Conservation (phyloP, 2,113 vertebrate genomes). For the Phylloscopus trochiloides region DNA sequence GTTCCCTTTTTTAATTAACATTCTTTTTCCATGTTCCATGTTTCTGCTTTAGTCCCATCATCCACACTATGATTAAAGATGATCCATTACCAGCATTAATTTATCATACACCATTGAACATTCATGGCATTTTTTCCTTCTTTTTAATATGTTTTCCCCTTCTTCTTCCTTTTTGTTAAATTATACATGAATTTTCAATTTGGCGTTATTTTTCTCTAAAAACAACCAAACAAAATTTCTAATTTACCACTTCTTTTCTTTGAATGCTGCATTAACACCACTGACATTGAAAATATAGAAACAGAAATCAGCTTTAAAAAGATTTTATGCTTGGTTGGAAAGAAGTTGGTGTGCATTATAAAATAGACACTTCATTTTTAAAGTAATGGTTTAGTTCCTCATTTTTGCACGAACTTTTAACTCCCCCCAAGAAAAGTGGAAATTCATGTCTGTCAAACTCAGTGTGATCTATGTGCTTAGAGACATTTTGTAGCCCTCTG, state of each 20-base stretch:
- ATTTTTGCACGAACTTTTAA: neutral
- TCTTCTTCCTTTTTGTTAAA: neutral
- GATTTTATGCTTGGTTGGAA: neutral
- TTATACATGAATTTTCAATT: neutral
- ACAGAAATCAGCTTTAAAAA: neutral
- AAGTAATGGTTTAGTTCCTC: neutral
- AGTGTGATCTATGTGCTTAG: neutral
- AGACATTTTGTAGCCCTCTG: neutral
- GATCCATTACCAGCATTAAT: conserved; percentile 18
- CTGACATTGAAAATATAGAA: neutral
- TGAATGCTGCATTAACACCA: neutral
- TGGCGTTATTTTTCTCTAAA: neutral
- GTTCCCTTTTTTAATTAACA: conserved; percentile 7
- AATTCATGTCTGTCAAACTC: neutral
- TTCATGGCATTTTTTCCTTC: neutral
- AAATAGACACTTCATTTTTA: neutral
- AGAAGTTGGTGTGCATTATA: neutral
- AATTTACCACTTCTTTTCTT: neutral
- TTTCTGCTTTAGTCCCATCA: neutral
- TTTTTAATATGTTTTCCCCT: neutral
- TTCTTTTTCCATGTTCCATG: neutral
- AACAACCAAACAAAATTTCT: neutral
- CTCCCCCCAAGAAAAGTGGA: neutral
- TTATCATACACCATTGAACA: conserved; percentile 17
- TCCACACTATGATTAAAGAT: neutral